A percentile compares a stretch with the other conserved stretches of the same genome.
Evolutionary conservation across 2,797 vertebrate species (phyloP).

Genomic region (Hydrocynus forskahlii): DNA sequence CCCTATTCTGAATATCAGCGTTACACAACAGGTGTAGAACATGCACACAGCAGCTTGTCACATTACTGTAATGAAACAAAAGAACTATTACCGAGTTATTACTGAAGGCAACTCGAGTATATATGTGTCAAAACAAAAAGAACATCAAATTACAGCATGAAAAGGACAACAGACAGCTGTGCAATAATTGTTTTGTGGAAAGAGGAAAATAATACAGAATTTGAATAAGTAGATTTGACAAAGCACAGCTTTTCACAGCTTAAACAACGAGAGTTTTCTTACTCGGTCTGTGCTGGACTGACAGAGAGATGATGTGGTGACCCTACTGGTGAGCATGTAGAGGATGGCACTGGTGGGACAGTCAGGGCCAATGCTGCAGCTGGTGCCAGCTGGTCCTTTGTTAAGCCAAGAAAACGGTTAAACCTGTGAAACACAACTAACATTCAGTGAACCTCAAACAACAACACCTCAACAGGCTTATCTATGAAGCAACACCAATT

Average conservation of each 20-base stretch:
- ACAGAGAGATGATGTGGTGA: slow-evolving; percentile 63
- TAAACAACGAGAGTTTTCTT: slow-evolving; percentile 50
- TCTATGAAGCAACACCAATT: background rate
- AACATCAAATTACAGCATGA: background rate
- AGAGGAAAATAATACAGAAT: background rate
- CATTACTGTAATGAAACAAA: too few relatives aligned
- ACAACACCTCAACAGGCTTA: too few relatives aligned
- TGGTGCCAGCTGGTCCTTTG: slow-evolving; percentile 72
- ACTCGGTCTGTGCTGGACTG: slow-evolving; percentile 70
- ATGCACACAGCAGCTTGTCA: too few relatives aligned
- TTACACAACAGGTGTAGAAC: too few relatives aligned
- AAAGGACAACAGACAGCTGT: background rate
- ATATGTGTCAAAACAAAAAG: background rate
- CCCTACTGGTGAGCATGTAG: slow-evolving; percentile 56
- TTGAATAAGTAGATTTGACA: background rate
- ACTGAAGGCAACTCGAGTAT: background rate
- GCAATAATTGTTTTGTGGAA: background rate
- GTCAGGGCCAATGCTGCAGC: slow-evolving; percentile 55
- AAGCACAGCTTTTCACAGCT: background rate
- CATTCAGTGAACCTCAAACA: background rate
- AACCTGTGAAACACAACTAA: slow-evolving; percentile 69
- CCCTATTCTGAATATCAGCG: background rate
- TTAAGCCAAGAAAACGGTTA: slow-evolving; percentile 77
- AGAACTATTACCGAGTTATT: background rate
- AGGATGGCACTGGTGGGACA: slow-evolving; percentile 47